phyloP scores from a whole-genome alignment of 2,797 vertebrate genomes.

The Gymnoscopelus braueri region DNA sequence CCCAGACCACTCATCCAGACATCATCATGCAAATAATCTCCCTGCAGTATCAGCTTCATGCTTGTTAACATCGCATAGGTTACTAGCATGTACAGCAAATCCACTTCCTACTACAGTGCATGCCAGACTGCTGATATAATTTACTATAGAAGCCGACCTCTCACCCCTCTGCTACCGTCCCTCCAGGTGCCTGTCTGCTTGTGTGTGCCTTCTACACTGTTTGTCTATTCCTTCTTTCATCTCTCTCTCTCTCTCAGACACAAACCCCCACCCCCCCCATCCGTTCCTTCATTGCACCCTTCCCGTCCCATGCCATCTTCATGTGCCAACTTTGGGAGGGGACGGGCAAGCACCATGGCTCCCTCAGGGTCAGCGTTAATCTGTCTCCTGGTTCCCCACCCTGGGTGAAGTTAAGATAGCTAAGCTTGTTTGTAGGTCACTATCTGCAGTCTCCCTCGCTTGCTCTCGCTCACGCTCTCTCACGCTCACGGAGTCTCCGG shows the following conservation, averaged over 20 bases:
- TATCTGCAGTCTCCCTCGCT: constrained; percentile 33
- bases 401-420: constrained; percentile 50
- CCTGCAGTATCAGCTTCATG: constrained; percentile 11
- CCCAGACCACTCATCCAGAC: not conserved
- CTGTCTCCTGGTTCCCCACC: constrained; percentile 36
- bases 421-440: constrained; percentile 73
- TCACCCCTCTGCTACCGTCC: constrained; percentile 25
- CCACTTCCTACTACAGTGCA: constrained; percentile 1
- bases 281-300: constrained; percentile 2
- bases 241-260: constrained; percentile 19
- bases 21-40: constrained; percentile 1
- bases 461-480: constrained; percentile 2
- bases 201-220: constrained; percentile 4
- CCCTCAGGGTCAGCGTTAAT: constrained; percentile 60
- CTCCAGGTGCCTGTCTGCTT: constrained; percentile 38
- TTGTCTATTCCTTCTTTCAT: constrained; percentile 34
- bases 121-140: too few species aligned
- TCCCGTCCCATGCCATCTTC: constrained; percentile 22
- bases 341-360: constrained; percentile 30
- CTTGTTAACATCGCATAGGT: constrained; percentile 25
- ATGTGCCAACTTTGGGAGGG: constrained; percentile 20
- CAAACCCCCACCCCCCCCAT: constrained; percentile 16
- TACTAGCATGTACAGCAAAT: constrained; percentile 13
- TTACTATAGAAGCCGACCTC: too few species aligned
- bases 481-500: constrained; percentile 21